These are phyloP conservation scores for Eupithecia subfuscata DNA, from an alignment of 2,888 invertebrate genomes.

Conservation along the genomic window DNA sequence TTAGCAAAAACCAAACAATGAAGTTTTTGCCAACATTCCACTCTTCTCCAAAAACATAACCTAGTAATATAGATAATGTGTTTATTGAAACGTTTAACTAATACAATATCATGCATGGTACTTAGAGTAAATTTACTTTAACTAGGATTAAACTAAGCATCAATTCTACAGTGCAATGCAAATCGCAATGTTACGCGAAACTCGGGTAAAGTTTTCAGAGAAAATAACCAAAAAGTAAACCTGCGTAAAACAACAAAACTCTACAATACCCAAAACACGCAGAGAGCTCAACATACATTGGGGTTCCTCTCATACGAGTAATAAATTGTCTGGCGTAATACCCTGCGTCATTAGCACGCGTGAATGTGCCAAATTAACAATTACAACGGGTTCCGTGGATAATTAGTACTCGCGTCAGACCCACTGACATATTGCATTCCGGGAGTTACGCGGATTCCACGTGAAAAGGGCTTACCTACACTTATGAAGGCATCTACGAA, in stretches of 20 bases:
- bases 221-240: neutral
- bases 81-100: neutral
- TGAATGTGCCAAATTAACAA: constrained; percentile 82
- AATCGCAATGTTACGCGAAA: neutral
- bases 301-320: constrained; percentile 71
- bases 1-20: neutral
- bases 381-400: constrained; percentile 72
- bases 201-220: neutral
- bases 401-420: constrained; percentile 72
- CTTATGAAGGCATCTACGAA: neutral
- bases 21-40: neutral
- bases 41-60: neutral
- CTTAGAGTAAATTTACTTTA: neutral
- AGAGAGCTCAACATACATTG: constrained; percentile 50
- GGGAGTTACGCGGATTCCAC: constrained; percentile 33
- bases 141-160: neutral
- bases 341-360: constrained; percentile 75
- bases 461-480: constrained; percentile 12
- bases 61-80: neutral
- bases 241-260: neutral
- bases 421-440: constrained; percentile 46
- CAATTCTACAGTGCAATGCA: neutral
- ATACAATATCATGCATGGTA: neutral
- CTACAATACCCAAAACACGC: constrained; percentile 4
- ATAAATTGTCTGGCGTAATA: constrained; percentile 47